Evolutionary conservation across 2,797 vertebrate genomes (phyloP).

Genomic region (Cyclura pinguis): DNA sequence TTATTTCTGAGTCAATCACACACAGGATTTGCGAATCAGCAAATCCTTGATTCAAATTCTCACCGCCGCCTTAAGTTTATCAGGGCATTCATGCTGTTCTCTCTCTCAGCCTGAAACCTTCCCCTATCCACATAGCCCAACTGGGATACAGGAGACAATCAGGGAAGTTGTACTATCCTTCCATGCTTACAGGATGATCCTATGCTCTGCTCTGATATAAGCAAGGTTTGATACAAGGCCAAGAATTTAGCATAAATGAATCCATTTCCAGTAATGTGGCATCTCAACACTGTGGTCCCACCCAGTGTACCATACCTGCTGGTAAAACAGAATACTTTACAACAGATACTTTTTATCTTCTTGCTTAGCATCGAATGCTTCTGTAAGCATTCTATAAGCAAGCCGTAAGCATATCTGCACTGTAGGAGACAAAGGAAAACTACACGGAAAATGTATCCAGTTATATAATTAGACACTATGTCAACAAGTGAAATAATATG

Average conservation of each 20-base stretch:
- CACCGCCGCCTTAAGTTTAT: background rate
- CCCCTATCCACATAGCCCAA: background rate
- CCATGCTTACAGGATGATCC: background rate
- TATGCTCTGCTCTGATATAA: background rate
- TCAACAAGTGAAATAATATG: background rate
- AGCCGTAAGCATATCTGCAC: background rate
- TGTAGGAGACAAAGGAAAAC: background rate
- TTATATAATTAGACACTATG: background rate
- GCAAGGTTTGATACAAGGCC: background rate
- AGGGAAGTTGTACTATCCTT: background rate
- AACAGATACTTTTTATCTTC: background rate
- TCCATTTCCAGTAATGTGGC: background rate
- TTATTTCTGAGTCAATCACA: background rate
- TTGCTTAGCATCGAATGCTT: background rate
- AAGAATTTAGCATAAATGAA: background rate
- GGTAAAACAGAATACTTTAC: background rate
- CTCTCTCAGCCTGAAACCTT: background rate
- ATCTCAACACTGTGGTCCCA: background rate
- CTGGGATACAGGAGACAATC: too few relatives aligned
- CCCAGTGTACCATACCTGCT: background rate
- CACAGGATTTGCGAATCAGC: background rate
- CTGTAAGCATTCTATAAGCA: too few relatives aligned
- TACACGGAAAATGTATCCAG: background rate
- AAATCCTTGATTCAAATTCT: background rate
- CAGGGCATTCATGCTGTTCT: background rate